Evolutionary conservation across 2,888 invertebrate species (phyloP), one percentile per base, ranked within the genome.

Genomic region (Notocelia uddmanniana): DNA sequence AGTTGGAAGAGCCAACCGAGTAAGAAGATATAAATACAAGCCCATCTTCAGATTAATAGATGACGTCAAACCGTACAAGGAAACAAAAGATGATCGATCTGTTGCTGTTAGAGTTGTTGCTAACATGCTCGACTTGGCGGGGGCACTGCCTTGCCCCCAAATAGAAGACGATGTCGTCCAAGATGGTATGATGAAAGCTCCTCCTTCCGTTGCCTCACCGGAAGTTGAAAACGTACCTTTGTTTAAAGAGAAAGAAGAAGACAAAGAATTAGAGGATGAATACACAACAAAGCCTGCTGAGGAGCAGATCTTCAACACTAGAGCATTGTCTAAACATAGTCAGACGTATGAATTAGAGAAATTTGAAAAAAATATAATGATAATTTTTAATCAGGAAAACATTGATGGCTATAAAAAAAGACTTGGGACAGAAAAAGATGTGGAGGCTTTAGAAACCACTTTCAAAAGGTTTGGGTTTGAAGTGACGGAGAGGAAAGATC

Each of bases 361-460:
- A 26, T 75, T 75, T 21, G 63, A 75, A 64, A 74, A 73, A 55
- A 75, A 75, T 37, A 68, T 64, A 1, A 68, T 75, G 68, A 71
- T 75, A 1, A 70, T 75, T 18, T 75, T 75, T 48, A 75, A 75
- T 37, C 72, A 75, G 15, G 67, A 69, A 23, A 67, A 73, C 15
- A 41, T 74, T 15, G 68, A 64, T 50, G 72, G 67, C 0, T 72
- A 72, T 50, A 34, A 15, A 13, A 72, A 72, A 57, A 72, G 72
- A 41, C 3, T 62, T 0, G 72, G 72, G 8, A 72, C 72, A 13
- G 68, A 72, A 37, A 72, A 62, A 41, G 72, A 72, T 15, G 72
- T 62, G 8, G 62, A 62, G 48, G 72, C 57, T 5, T 55, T 72
- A 31, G 67, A 72, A 18, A 62, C 18, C 23, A 72, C 72, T 18